Percentiles rank a stretch among this genome's conserved stretches.
These are phyloP conservation scores for Lagopus leucura DNA, from an alignment of 2,113 vertebrate genomes.

Conservation along the genomic window DNA sequence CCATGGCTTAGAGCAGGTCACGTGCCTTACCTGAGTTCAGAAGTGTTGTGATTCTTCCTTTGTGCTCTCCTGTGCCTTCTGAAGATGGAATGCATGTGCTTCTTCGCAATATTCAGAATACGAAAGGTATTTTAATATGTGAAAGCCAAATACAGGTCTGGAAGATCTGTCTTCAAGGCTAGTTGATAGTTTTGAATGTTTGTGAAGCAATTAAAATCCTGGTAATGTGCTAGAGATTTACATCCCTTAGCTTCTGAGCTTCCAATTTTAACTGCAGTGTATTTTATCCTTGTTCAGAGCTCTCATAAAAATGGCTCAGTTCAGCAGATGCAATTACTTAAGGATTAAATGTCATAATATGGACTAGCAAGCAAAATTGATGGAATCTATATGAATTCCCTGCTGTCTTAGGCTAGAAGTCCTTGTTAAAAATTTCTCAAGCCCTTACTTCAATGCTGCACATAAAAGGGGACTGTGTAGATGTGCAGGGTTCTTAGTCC, in stretches of 20 bases:
- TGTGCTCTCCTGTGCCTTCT: neutral
- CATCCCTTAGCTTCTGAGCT: neutral
- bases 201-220: neutral
- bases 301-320: neutral
- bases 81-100: neutral
- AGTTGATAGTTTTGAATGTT: neutral
- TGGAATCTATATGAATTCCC: neutral
- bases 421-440: neutral
- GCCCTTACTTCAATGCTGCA: neutral
- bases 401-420: neutral
- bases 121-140: neutral
- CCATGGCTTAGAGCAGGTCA: neutral
- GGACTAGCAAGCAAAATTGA: neutral
- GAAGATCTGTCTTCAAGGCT: neutral
- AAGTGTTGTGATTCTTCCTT: neutral
- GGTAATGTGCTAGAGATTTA: neutral
- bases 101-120: neutral
- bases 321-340: neutral
- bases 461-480: neutral
- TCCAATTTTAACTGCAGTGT: neutral
- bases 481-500: neutral
- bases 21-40: neutral
- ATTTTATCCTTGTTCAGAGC: neutral
- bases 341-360: neutral
- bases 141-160: neutral